Evolutionary conservation across 2,797 vertebrate genomes (phyloP).

Genomic region (Ceryle rudis): DNA sequence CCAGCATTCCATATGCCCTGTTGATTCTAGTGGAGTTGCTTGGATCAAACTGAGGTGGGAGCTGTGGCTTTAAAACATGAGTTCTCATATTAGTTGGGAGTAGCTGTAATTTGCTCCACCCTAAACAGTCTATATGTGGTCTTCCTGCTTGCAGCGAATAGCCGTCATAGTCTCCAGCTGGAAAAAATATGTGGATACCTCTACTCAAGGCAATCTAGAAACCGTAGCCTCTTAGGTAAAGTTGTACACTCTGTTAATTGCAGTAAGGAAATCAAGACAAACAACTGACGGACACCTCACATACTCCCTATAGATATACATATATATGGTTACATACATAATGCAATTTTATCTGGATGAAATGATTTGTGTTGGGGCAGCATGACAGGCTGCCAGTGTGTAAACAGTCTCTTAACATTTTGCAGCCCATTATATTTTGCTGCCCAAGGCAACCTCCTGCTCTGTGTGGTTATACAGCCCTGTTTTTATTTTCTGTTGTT

Average conservation of each 20-base stretch:
- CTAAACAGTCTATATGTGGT: slow-evolving; percentile 28
- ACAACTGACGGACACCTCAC: not conserved
- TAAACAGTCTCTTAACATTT: slow-evolving; percentile 71
- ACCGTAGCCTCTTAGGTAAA: not conserved
- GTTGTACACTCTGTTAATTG: not conserved
- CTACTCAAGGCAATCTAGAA: not conserved
- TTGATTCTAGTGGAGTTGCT: not conserved
- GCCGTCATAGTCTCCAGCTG: not conserved
- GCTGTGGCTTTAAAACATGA: slow-evolving; percentile 48
- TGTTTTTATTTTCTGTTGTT: slow-evolving; percentile 59
- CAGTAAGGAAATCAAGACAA: not conserved
- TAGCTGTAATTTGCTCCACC: slow-evolving; percentile 33
- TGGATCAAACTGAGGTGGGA: slow-evolving; percentile 33
- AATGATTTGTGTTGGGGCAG: not conserved
- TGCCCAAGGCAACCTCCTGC: slow-evolving; percentile 63
- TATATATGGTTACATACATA: not conserved
- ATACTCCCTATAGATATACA: not conserved
- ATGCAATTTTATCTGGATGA: not conserved
- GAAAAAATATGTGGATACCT: slow-evolving; percentile 44
- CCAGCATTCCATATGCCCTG: not conserved
- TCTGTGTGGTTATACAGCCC: slow-evolving; percentile 56
- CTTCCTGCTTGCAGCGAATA: slow-evolving; percentile 4
- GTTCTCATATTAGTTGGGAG: slow-evolving; percentile 31
- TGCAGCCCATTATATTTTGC: slow-evolving; percentile 70
- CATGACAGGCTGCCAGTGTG: slow-evolving; percentile 32